Percentiles rank a stretch among this genome's conserved stretches.
Evolutionary conservation across 64 coral and sea anemone genomes (phyloP).

Genomic region (Trachythela sp.): DNA sequence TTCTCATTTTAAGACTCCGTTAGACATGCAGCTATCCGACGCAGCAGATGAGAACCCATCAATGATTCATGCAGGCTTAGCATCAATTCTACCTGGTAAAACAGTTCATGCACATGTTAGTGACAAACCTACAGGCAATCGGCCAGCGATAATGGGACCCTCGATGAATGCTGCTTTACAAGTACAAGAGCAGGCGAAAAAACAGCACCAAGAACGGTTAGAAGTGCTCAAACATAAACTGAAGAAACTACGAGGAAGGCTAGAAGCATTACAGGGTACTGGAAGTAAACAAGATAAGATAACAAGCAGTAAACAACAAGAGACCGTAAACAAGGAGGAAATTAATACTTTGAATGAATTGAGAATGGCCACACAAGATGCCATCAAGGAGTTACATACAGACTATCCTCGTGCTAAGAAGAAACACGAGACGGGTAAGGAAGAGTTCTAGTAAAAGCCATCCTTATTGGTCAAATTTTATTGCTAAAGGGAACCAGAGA

Average conservation of each 20-base stretch:
- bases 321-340: background rate
- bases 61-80: background rate
- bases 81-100: background rate
- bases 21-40: background rate
- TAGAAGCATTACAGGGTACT: background rate
- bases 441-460: background rate
- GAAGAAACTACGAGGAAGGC: constrained; percentile 4
- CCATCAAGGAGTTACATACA: background rate
- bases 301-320: background rate
- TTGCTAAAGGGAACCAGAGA: too few species aligned
- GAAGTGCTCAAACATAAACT: background rate
- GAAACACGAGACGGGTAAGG: background rate
- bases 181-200: background rate
- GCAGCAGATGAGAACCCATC: background rate
- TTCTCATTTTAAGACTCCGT: background rate
- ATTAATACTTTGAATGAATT: background rate
- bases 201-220: background rate
- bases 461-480: too few species aligned
- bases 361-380: background rate
- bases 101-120: background rate
- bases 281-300: background rate
- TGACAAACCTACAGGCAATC: background rate
- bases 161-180: background rate
- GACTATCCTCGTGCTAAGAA: background rate
- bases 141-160: background rate